phyloP scores from a whole-genome alignment of 2,113 vertebrate genomes.

The Notechis scutatus region DNA sequence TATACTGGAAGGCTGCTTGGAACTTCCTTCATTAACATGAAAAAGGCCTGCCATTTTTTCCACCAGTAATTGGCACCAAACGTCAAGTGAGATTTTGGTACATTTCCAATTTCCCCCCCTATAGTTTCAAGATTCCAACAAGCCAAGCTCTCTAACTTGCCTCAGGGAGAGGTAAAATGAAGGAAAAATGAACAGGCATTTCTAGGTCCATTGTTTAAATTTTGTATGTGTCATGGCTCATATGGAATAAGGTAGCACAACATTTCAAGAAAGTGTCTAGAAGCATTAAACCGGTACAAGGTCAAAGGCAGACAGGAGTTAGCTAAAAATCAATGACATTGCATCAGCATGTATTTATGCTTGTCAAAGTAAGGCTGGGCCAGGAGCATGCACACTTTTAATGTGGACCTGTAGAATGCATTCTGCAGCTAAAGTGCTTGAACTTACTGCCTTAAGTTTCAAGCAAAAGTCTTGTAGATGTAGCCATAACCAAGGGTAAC shows the following conservation, averaged over 20 bases:
- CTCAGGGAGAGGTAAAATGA: slow-evolving; percentile 1
- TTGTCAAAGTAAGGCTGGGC: background rate
- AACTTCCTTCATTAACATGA: slow-evolving; percentile 38
- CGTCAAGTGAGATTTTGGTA: slow-evolving; percentile 30
- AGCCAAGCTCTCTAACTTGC: slow-evolving; percentile 8
- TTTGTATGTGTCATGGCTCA: slow-evolving; percentile 7
- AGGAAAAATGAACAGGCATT: slow-evolving; percentile 5
- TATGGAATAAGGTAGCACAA: background rate
- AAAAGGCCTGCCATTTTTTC: slow-evolving; percentile 31
- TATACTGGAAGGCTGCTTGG: slow-evolving; percentile 29
- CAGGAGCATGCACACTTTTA: background rate
- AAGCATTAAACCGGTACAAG: background rate
- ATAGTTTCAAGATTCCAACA: slow-evolving; percentile 24
- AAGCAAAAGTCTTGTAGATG: background rate
- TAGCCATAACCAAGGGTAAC: background rate
- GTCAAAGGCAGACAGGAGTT: background rate
- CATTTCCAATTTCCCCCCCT: background rate
- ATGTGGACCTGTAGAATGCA: background rate
- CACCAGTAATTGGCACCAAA: slow-evolving; percentile 35
- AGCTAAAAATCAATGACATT: background rate
- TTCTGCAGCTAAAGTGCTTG: background rate
- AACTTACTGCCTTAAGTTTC: background rate
- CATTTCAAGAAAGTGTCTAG: background rate
- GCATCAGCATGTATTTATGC: background rate
- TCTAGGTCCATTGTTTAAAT: background rate